Percentiles rank a stretch among this genome's conserved stretches.
These are phyloP conservation scores for Bubo bubo DNA, from an alignment of 2,113 vertebrate genomes.

Conservation along the genomic window DNA sequence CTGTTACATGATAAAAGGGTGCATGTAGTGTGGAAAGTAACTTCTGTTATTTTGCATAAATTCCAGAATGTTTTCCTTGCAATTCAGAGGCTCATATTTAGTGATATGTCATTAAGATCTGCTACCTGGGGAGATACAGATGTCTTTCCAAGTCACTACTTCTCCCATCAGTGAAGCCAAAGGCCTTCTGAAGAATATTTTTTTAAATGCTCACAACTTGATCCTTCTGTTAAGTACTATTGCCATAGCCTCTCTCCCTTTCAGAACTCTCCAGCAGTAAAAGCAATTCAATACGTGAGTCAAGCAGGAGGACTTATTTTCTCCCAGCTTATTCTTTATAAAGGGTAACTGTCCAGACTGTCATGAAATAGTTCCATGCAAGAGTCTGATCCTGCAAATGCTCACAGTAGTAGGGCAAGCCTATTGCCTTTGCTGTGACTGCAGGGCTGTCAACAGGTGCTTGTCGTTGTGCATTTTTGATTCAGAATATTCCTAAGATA, in stretches of 20 bases:
- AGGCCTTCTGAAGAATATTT: neutral
- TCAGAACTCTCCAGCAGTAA: neutral
- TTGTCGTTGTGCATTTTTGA: neutral
- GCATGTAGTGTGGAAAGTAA: neutral
- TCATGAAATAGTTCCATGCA: neutral
- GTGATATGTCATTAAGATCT: neutral
- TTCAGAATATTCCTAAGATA: neutral
- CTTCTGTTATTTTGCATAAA: neutral
- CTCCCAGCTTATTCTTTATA: neutral
- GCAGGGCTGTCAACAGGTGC: neutral
- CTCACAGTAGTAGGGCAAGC: neutral
- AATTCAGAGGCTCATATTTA: neutral
- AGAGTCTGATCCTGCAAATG: neutral
- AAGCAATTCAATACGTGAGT: neutral
- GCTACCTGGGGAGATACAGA: conserved; percentile 7
- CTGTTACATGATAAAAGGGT: neutral
- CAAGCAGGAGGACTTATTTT: conserved; percentile 8
- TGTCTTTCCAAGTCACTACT: conserved; percentile 1
- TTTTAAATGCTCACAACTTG: conserved; percentile 27
- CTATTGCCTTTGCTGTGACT: neutral
- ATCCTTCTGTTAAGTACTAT: conserved; percentile 23
- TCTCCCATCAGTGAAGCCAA: conserved; percentile 8
- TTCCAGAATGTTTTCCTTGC: neutral
- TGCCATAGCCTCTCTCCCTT: neutral
- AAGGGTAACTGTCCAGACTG: neutral